phyloP scores from a whole-genome alignment of 2,113 vertebrate genomes.

The Antechinus stuartii region DNA sequence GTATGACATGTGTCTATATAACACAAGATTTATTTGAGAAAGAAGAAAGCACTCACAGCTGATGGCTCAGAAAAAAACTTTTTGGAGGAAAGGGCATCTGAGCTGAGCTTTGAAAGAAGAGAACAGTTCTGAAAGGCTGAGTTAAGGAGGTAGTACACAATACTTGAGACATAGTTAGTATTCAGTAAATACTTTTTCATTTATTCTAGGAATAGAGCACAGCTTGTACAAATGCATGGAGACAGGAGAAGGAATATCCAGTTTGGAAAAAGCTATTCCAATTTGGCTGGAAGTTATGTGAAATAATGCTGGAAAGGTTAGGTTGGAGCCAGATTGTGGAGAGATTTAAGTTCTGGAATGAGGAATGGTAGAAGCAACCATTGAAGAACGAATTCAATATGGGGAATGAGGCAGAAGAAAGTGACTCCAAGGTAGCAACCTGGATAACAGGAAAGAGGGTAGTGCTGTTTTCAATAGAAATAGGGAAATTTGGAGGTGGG shows the following conservation, averaged over 20 bases:
- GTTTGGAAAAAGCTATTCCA: not conserved
- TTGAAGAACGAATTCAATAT: not conserved
- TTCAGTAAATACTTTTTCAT: not conserved
- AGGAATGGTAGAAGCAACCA: not conserved
- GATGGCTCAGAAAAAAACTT: not conserved
- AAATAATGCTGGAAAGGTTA: not conserved
- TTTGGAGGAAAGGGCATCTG: not conserved
- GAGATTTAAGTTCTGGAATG: not conserved
- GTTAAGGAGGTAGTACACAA: not conserved
- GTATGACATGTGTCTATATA: not conserved
- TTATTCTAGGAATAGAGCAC: not conserved
- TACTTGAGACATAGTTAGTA: not conserved
- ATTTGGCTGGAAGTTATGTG: not conserved
- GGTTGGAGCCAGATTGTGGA: not conserved
- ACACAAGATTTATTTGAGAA: not conserved
- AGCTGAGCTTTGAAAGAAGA: not conserved
- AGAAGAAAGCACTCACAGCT: not conserved
- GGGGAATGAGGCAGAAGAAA: not conserved
- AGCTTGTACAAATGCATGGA: not conserved
- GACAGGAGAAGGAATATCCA: not conserved
- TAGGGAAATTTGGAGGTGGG: not conserved
- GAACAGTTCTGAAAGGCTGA: not conserved
- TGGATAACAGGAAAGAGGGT: not conserved
- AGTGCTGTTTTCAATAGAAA: not conserved
- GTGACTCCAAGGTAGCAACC: not conserved